Percentiles rank a stretch among this genome's conserved stretches.
phyloP scores from a whole-genome alignment of 2,797 vertebrate genomes.

The Sebastiscus albofasciatus region DNA sequence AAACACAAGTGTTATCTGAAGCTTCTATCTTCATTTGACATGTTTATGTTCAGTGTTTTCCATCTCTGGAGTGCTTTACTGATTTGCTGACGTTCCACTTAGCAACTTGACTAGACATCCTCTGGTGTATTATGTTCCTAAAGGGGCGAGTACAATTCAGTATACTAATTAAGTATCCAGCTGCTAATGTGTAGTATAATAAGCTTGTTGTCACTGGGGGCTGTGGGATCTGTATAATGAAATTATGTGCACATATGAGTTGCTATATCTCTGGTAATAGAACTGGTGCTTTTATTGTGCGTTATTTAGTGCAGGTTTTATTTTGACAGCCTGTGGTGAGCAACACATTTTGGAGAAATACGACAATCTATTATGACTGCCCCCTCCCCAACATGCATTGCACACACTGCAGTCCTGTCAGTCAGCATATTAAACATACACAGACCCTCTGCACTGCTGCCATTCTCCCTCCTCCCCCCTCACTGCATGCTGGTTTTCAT shows the following conservation, averaged over 20 bases:
- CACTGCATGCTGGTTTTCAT: slow-evolving; percentile 65
- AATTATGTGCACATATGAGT: slow-evolving; percentile 19
- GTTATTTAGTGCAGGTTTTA: neutral
- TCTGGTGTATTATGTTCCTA: slow-evolving; percentile 2
- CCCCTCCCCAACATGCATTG: neutral
- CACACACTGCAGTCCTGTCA: slow-evolving; percentile 30
- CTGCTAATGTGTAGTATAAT: slow-evolving; percentile 37
- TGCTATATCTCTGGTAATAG: neutral
- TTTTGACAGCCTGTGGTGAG: neutral
- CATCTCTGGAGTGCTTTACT: neutral
- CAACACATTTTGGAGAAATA: neutral
- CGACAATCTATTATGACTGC: neutral
- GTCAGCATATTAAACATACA: slow-evolving; percentile 5
- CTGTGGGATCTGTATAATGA: slow-evolving; percentile 1
- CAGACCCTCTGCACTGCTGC: slow-evolving; percentile 11
- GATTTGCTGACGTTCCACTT: slow-evolving; percentile 41
- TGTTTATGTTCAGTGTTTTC: neutral
- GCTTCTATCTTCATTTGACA: neutral
- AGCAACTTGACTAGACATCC: neutral
- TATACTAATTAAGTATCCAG: slow-evolving; percentile 47
- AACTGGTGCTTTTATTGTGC: slow-evolving; percentile 5
- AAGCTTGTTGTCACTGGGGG: slow-evolving; percentile 32
- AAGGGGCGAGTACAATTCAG: slow-evolving; percentile 22
- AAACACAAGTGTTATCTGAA: neutral
- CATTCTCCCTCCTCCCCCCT: neutral